Evolutionary conservation across 2,888 invertebrate genomes (phyloP).

Genomic region (Drosophila recens): DNA sequence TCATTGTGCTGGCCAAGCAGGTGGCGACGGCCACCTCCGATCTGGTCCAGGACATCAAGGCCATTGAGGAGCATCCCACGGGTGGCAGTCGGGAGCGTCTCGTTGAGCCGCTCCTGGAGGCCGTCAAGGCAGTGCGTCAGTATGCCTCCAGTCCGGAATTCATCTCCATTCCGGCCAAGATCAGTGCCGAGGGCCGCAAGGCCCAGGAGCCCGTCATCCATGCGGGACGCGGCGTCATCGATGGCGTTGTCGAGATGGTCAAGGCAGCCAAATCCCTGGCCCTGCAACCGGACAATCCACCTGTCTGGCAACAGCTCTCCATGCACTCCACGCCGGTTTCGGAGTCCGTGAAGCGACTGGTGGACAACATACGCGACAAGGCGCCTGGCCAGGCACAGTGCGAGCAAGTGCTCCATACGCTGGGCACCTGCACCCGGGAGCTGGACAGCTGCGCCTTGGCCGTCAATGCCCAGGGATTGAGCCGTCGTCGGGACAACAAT

Average conservation of each 20-base stretch:
- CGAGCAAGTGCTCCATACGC: constrained; percentile 91
- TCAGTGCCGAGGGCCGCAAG: constrained; percentile 92
- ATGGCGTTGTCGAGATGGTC: constrained; percentile 96
- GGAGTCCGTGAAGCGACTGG: constrained; percentile 97
- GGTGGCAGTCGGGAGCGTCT: constrained; percentile 91
- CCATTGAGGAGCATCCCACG: constrained; percentile 93
- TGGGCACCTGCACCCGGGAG: constrained; percentile 91
- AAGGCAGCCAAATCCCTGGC: constrained; percentile 95
- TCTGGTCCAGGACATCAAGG: constrained; percentile 97
- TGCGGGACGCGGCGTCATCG: constrained; percentile 91
- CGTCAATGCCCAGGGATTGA: constrained; percentile 93
- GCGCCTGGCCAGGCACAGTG: constrained; percentile 99
- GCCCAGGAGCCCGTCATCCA: constrained; percentile 95
- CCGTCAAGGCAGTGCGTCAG: constrained; percentile 95
- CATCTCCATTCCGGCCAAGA: constrained; percentile 95
- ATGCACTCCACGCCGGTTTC: constrained; percentile 97
- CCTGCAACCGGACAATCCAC: constrained; percentile 94
- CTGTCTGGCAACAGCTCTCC: constrained; percentile 97
- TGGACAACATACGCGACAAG: constrained; percentile 96
- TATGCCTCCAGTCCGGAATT: constrained; percentile 98
- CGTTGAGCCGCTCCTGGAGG: constrained; percentile 94
- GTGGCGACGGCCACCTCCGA: constrained; percentile 98
- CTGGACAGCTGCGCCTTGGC: constrained; percentile 95
- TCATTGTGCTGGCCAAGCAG: constrained; percentile 98
- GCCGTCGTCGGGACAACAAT: constrained; percentile 89